Conservation (phyloP, 2,797 vertebrate genomes). For the Alectoris magna region DNA sequence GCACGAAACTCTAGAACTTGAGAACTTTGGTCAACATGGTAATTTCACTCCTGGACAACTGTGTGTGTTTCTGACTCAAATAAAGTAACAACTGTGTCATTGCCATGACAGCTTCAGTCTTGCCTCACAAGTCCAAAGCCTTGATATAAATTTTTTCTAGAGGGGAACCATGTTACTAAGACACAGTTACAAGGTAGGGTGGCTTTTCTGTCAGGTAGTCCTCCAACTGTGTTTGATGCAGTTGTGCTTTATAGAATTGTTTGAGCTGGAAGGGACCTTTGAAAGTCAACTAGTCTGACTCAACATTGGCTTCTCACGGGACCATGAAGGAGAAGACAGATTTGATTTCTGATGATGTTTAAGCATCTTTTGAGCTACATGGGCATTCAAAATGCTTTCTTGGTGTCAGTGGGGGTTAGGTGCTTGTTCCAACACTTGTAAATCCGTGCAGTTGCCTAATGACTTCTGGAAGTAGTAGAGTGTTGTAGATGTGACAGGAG, state of each 20-base stretch:
- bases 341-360: background rate
- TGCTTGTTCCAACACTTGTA: background rate
- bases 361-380: background rate
- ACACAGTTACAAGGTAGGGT: background rate
- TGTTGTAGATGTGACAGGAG: background rate
- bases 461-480: background rate
- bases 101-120: background rate
- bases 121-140: background rate
- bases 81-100: accelerated
- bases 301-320: background rate
- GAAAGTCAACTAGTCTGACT: background rate
- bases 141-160: background rate
- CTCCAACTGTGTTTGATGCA: background rate
- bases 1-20: background rate
- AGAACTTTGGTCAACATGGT: background rate
- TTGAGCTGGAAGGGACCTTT: too few species aligned
- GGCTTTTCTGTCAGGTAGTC: background rate
- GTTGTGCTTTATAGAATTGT: background rate
- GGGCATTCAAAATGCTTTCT: background rate
- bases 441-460: background rate
- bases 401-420: background rate
- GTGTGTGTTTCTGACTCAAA: background rate
- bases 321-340: background rate
- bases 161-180: background rate
- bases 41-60: background rate